These are phyloP conservation scores for Notothenia rossii DNA, from an alignment of 2,113 vertebrate species.

Conservation along the genomic window DNA sequence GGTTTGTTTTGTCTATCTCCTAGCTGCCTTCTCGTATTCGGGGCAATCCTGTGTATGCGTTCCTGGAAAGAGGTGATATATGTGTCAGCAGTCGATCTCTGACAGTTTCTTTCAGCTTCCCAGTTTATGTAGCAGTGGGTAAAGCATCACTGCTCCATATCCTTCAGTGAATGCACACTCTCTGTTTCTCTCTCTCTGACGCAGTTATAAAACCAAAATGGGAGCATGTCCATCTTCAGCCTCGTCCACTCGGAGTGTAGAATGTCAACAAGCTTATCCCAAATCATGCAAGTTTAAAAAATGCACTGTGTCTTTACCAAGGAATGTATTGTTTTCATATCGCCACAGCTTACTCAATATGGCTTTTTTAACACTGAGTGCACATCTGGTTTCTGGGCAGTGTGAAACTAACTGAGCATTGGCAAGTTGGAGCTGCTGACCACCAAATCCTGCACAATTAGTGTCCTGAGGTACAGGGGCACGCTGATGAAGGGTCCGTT, in stretches of 20 bases:
- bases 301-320: conserved; percentile 71
- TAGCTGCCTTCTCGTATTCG: conserved; percentile 30
- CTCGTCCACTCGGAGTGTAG: conserved; percentile 61
- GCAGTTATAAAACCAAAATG: conserved; percentile 69
- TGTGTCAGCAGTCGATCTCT: conserved; percentile 63
- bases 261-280: conserved; percentile 74
- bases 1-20: conserved; percentile 53
- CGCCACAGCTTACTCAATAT: conserved; percentile 71
- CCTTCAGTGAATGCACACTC: conserved; percentile 58
- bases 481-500: conserved; percentile 73
- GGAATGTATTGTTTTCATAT: conserved; percentile 78
- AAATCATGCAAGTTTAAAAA: conserved; percentile 69
- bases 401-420: conserved; percentile 74
- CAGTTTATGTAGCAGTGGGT: conserved; percentile 66
- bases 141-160: conserved; percentile 65
- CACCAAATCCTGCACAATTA: conserved; percentile 72
- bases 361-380: conserved; percentile 67
- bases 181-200: conserved; percentile 54
- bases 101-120: conserved; percentile 67
- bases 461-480: conserved; percentile 62
- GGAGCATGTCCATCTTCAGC: conserved; percentile 70
- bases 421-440: conserved; percentile 73
- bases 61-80: conserved; percentile 59
- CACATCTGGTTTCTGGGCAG: conserved; percentile 82
- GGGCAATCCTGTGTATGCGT: conserved; percentile 52